Evolutionary conservation across 2,797 vertebrate genomes (phyloP).

Genomic region (Aeoliscus strigatus): DNA sequence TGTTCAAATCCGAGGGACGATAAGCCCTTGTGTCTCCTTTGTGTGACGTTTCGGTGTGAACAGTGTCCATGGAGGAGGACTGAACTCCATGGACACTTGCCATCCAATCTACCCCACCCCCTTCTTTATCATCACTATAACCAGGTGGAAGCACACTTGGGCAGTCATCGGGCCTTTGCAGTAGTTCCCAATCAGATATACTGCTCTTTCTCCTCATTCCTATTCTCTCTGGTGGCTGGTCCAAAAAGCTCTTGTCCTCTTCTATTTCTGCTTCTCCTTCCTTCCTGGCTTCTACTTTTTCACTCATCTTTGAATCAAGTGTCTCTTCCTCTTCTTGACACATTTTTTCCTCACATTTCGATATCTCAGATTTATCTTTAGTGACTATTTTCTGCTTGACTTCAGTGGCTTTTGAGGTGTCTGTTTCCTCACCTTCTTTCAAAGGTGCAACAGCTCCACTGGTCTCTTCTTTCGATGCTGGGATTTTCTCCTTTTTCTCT

Average conservation of each 20-base stretch:
- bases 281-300: conserved; percentile 32
- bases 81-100: conserved; percentile 56
- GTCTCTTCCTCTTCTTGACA: conserved; percentile 30
- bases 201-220: conserved; percentile 63
- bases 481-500: conserved; percentile 39
- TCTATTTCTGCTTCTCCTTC: conserved; percentile 17
- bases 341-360: conserved; percentile 31
- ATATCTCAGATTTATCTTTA: conserved; percentile 8
- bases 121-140: conserved; percentile 67
- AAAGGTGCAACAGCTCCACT: conserved; percentile 1
- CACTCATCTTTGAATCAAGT: conserved; percentile 26
- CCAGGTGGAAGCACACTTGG: conserved; percentile 58
- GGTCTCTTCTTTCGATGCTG: conserved; percentile 24
- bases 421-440: conserved; percentile 32
- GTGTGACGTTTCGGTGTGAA: conserved; percentile 38
- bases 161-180: conserved; percentile 65
- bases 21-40: conserved; percentile 41
- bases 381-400: conserved; percentile 19
- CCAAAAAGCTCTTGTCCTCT: conserved; percentile 42
- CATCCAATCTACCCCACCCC: conserved; percentile 62
- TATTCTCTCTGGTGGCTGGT: conserved; percentile 46
- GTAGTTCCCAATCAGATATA: conserved; percentile 69
- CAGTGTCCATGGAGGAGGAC: conserved; percentile 58
- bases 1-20: conserved; percentile 64
- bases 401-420: conserved; percentile 19